Conservation (phyloP, 1,140 invertebrate genomes). For the Tetramorium alpestre region DNA sequence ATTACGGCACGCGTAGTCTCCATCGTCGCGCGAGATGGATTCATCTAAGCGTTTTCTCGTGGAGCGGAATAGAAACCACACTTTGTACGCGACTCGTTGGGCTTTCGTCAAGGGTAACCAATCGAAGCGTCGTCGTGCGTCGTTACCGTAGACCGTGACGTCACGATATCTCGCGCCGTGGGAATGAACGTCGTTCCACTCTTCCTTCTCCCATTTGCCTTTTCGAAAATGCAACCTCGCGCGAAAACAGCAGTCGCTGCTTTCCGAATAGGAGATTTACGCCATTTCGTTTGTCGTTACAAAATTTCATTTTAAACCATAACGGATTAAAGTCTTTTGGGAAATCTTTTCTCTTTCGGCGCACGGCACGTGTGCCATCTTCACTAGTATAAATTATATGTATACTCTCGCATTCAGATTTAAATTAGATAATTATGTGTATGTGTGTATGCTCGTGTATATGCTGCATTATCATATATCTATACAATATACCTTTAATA, state of each 20-base stretch:
- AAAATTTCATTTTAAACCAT: not conserved
- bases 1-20: conserved; percentile 24
- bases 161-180: conserved; percentile 75
- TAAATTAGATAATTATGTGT: not conserved
- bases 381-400: not conserved
- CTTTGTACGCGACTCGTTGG: conserved; percentile 74
- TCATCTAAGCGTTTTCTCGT: conserved; percentile 18
- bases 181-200: conserved; percentile 75
- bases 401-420: not conserved
- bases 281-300: not conserved
- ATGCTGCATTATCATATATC: not conserved
- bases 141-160: conserved; percentile 63
- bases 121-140: conserved; percentile 73
- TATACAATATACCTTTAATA: not conserved
- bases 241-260: not conserved
- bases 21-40: not conserved
- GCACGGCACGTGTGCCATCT: not conserved
- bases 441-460: no score
- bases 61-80: conserved; percentile 63
- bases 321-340: not conserved
- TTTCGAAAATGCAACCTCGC: not conserved
- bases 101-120: conserved; percentile 70
- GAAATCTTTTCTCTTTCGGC: not conserved
- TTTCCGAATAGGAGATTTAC: not conserved
- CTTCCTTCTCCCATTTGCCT: conserved; percentile 47